phyloP scores from a whole-genome alignment of 2,797 vertebrate species.

The Girardinus metallicus region DNA sequence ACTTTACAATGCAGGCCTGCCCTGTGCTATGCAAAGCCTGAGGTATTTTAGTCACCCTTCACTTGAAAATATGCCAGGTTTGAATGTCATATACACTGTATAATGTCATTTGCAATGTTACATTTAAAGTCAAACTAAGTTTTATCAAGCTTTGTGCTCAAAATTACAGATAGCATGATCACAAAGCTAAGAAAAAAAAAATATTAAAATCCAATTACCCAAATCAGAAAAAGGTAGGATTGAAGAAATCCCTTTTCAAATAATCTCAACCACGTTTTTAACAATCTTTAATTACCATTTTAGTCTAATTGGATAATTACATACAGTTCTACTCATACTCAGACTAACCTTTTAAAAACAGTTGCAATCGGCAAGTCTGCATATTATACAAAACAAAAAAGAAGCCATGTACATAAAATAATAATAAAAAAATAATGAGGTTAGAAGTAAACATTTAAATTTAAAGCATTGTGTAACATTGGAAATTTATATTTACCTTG shows the following conservation, averaged over 20 bases:
- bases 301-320: neutral
- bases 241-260: neutral
- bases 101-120: conserved; percentile 13
- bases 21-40: conserved; percentile 53
- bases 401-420: neutral
- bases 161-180: neutral
- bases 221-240: neutral
- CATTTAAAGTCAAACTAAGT: conserved; percentile 32
- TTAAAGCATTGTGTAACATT: neutral
- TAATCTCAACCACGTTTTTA: neutral
- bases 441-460: neutral
- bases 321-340: neutral
- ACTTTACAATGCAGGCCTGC: conserved; percentile 64
- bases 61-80: conserved; percentile 59
- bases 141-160: conserved; percentile 23
- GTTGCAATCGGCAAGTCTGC: too few relatives aligned
- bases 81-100: conserved; percentile 21
- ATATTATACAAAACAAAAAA: neutral
- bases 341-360: neutral
- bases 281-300: neutral
- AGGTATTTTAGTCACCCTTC: conserved; percentile 37
- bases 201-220: neutral
- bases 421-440: neutral
- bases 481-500: neutral
- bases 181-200: neutral